Conservation (phyloP, 2,113 vertebrate genomes). For the Entelurus aequoreus region DNA sequence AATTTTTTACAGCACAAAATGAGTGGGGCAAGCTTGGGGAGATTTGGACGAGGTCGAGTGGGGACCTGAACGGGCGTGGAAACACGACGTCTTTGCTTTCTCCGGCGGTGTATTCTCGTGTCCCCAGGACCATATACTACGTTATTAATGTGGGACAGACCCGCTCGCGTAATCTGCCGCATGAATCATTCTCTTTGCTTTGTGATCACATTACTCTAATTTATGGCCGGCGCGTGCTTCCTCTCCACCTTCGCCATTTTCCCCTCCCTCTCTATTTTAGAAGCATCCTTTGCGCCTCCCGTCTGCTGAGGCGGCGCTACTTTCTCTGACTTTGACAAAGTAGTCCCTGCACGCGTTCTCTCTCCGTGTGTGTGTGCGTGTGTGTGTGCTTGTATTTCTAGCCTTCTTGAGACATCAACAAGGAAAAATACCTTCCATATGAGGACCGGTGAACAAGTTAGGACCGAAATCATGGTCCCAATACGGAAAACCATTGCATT, state of each 20-base stretch:
- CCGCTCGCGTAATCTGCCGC: slow-evolving; percentile 54
- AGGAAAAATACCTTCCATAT: too few species aligned
- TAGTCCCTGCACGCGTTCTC: slow-evolving; percentile 48
- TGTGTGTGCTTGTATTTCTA: too few species aligned
- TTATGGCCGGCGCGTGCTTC: slow-evolving; percentile 39
- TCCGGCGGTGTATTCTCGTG: slow-evolving; percentile 20
- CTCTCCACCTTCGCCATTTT: slow-evolving; percentile 11
- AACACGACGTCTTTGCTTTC: neutral
- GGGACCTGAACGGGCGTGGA: too few species aligned
- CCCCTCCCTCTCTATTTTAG: slow-evolving; percentile 20
- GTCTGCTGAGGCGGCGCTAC: slow-evolving; percentile 69
- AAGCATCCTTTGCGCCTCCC: slow-evolving; percentile 47
- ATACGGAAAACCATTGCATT: too few species aligned
- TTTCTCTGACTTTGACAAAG: slow-evolving; percentile 77
- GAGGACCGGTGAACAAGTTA: too few species aligned
- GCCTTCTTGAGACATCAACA: too few species aligned
- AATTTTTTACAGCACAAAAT: too few species aligned
- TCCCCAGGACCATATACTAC: slow-evolving; percentile 39
- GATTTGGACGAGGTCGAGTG: too few species aligned
- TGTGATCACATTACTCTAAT: slow-evolving; percentile 42
- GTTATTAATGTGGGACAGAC: slow-evolving; percentile 60
- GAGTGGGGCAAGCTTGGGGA: too few species aligned
- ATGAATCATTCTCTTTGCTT: slow-evolving; percentile 52
- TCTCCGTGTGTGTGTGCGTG: slow-evolving; percentile 13
- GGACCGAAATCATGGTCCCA: too few species aligned